Percentiles rank a stretch among this genome's conserved stretches.
phyloP scores from a whole-genome alignment of 2,113 vertebrate species.

The Sigmodon hispidus region DNA sequence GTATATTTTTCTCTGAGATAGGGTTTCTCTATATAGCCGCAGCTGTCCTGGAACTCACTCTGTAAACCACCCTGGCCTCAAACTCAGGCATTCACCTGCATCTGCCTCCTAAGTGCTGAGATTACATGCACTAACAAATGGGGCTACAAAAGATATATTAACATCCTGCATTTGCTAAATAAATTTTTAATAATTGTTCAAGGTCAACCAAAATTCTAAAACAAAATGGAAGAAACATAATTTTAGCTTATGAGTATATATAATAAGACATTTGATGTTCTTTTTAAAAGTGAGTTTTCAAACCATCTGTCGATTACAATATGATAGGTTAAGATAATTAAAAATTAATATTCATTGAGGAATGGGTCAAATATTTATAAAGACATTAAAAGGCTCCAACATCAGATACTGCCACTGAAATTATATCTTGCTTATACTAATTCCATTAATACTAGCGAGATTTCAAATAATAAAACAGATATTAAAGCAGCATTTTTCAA shows the following conservation, averaged over 20 bases:
- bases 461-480: not conserved
- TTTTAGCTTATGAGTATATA: not conserved
- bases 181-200: conserved; percentile 26
- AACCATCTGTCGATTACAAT: conserved; percentile 27
- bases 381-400: conserved; percentile 2
- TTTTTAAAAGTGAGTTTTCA: not conserved
- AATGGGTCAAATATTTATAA: conserved; percentile 33
- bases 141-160: not conserved
- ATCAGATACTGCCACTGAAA: not conserved
- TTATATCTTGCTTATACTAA: not conserved
- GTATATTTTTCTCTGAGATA: not conserved
- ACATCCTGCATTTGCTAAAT: conserved; percentile 4
- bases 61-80: not conserved
- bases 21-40: not conserved
- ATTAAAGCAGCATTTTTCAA: conserved; percentile 43
- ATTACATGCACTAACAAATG: not conserved
- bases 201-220: conserved; percentile 39
- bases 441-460: not conserved
- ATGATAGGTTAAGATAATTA: not conserved
- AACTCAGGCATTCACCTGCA: not conserved
- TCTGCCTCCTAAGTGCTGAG: not conserved
- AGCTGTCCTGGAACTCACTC: not conserved
- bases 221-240: not conserved
- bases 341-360: not conserved
- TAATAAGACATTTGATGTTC: not conserved